Conservation (phyloP, 2,797 vertebrate genomes). For the Cephalopachus bancanus region DNA sequence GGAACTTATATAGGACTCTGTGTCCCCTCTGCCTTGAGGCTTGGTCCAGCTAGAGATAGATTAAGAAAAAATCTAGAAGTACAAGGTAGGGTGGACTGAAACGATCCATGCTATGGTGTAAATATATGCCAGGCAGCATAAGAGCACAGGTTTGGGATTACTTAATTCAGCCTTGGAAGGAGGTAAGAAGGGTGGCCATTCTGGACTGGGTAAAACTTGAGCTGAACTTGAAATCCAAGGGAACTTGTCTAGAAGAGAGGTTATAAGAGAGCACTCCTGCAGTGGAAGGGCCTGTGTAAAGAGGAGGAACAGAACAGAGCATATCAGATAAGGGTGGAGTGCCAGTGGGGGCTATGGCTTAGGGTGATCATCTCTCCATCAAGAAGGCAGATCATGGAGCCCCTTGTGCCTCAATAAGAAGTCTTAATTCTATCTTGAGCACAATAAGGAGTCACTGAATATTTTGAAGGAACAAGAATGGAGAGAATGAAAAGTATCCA, state of each 20-base stretch:
- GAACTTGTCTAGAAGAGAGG: background rate
- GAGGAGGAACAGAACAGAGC: background rate
- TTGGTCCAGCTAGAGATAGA: background rate
- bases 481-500: background rate
- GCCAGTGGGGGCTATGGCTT: accelerated
- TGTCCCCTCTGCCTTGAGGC: background rate
- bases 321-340: accelerated
- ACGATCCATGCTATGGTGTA: background rate
- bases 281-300: too few relatives aligned
- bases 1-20: background rate
- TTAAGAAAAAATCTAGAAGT: background rate
- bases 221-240: background rate
- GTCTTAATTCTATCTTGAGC: background rate
- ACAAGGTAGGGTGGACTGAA: background rate
- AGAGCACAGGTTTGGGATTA: background rate
- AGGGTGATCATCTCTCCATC: too few relatives aligned
- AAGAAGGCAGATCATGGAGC: background rate
- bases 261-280: accelerated
- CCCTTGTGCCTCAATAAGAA: background rate
- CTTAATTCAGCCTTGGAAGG: background rate
- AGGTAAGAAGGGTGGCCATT: background rate
- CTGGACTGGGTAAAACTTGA: background rate
- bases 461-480: background rate
- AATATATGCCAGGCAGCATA: background rate
- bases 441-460: background rate